Base-by-base conservation (phyloP, 2,797 vertebrate genomes). In the Percopsis omiscomaycus region DNA sequence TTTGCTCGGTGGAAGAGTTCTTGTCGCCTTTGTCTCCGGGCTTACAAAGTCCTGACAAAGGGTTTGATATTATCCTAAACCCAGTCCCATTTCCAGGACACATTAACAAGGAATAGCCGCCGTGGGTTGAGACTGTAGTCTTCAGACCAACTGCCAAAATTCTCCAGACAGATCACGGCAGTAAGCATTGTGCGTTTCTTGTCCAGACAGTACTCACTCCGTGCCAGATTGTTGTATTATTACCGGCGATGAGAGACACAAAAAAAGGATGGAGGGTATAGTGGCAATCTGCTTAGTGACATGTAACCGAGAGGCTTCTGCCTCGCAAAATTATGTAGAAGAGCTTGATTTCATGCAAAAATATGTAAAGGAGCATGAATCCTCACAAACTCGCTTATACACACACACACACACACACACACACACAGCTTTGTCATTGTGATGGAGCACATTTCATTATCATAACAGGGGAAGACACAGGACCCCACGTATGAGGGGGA, bases 1-100 rank as follows among this genome's bases (percentile, higher is more conserved):
- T 86, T 92, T 91, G 89, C 91, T 88, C 84, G 82, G 81, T 79
- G 79, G 81, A 64, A 63, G 71, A 58, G 77, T 62, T 79, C 74
- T 78, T 83, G 82, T 82, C 74, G 48, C 82, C 77, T 88, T 84
- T 87, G 89, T 88, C 78, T 81, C 64, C 58, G 2, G 61, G 83
- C 79, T 90, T 86, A 86, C 87, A 90, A 88, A 89, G 81, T 83
- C 77, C 71, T 22, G 63, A 92, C 90, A 91, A 91, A 89, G 86
- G 85, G 77, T 46, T 32, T 75, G 78, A 90, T 91, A 90, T 88
- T 86, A 89, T 91, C 86, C 85, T 76, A 72, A 87, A 90, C 84
- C 87, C 86, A 69, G 83, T 78, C 79, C 85, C 84, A 91, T 85
- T 91, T 92, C 88, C 91, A 90, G 87, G 88, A 92, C 81, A 81